Percentiles rank a stretch among this genome's conserved stretches.
These are phyloP conservation scores for Epizoanthus illoricatus DNA, from an alignment of 92 coral and sea anemone genomes.

Conservation along the genomic window DNA sequence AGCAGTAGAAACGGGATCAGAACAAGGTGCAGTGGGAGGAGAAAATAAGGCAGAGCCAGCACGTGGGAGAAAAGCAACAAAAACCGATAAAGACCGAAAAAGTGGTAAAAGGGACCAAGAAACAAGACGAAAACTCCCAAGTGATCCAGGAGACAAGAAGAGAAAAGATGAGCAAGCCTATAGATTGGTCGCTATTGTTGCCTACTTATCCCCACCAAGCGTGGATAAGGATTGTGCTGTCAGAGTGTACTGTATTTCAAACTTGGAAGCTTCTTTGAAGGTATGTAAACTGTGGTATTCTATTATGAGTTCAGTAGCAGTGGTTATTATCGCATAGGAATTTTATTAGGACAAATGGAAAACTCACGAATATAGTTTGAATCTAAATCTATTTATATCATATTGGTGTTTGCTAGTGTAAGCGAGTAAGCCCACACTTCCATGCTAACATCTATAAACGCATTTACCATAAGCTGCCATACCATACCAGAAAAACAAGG, in stretches of 20 bases:
- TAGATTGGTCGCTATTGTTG: conserved; percentile 3
- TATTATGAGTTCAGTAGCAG: too few relatives aligned
- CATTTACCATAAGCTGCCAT: too few relatives aligned
- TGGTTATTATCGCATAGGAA: too few relatives aligned
- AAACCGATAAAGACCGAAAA: not conserved
- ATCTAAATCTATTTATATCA: too few relatives aligned
- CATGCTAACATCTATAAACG: too few relatives aligned
- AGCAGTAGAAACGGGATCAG: not conserved
- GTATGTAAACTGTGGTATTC: too few relatives aligned
- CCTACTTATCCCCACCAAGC: conserved; percentile 13
- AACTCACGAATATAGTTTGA: too few relatives aligned
- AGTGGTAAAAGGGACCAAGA: not conserved
- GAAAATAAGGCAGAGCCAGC: not conserved
- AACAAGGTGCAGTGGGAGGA: not conserved
- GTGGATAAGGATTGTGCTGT: conserved; percentile 22
- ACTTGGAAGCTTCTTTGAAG: conserved; percentile 11
- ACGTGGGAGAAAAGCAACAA: not conserved
- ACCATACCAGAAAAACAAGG: too few relatives aligned
- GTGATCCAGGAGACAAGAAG: not conserved
- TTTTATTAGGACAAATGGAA: too few relatives aligned
- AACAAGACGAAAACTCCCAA: not conserved
- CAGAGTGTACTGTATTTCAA: conserved; percentile 19
- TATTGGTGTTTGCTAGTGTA: too few relatives aligned
- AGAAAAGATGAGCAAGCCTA: not conserved
- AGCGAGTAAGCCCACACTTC: too few relatives aligned